A percentile compares a stretch with the other conserved stretches of the same genome.
Conservation (phyloP, 1,140 invertebrate species). For the fruit fly (Drosophila melanogaster) region DNA sequence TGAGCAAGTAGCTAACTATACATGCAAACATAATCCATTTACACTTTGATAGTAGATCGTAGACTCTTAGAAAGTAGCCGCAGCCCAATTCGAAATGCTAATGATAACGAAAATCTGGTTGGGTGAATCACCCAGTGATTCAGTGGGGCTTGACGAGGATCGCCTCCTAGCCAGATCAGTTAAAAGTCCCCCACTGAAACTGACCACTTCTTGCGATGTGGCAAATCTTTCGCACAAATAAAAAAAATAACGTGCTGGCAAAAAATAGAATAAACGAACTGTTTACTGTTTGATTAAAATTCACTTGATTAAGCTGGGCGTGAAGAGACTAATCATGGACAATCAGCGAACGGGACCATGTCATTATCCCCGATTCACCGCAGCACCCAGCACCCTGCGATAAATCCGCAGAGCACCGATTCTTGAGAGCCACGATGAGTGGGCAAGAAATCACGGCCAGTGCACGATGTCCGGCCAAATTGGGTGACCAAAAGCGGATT, state of each 20-base stretch:
- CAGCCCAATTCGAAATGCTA: background rate
- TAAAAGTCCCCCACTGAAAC: slow-evolving; percentile 6
- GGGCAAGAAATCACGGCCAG: slow-evolving; percentile 21
- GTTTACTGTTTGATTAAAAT: slow-evolving; percentile 43
- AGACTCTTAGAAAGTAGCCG: no score
- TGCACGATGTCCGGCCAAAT: slow-evolving; percentile 20
- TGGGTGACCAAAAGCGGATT: slow-evolving; percentile 21
- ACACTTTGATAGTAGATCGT: background rate
- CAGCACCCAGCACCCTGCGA: background rate
- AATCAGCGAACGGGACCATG: slow-evolving; percentile 18
- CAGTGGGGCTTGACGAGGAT: slow-evolving; percentile 7
- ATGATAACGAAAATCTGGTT: slow-evolving; percentile 12
- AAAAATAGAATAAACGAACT: slow-evolving; percentile 45
- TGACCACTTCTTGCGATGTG: slow-evolving; percentile 5
- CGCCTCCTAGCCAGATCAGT: background rate
- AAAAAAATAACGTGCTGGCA: slow-evolving; percentile 23
- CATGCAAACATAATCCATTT: background rate
- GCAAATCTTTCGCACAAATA: slow-evolving; percentile 4
- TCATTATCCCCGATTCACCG: slow-evolving; percentile 16
- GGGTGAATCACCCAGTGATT: slow-evolving; percentile 13
- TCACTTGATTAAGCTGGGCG: slow-evolving; percentile 34
- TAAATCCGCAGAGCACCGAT: slow-evolving; percentile 12
- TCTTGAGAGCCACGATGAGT: slow-evolving; percentile 36
- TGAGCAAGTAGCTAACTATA: background rate
- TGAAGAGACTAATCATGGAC: slow-evolving; percentile 35